Conservation (phyloP, 2,113 vertebrate species). For the Vireo altiloquus region DNA sequence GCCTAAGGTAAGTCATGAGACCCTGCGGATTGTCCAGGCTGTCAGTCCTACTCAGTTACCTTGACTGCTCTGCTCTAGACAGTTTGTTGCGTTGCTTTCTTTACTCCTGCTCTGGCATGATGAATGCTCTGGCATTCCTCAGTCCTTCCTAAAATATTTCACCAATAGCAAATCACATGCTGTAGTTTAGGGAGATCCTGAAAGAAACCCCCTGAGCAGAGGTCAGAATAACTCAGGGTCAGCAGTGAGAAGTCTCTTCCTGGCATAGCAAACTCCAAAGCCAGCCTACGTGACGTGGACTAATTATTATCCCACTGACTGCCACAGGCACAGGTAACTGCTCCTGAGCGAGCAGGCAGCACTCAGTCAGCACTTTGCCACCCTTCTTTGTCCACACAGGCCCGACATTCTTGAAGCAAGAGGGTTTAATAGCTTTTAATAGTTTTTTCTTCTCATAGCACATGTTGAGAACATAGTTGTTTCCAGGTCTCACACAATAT, state of each 20-base stretch:
- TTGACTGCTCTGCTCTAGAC: background rate
- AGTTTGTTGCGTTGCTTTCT: background rate
- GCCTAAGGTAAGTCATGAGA: background rate
- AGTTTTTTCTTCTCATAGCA: background rate
- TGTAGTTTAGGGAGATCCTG: background rate
- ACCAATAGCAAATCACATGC: background rate
- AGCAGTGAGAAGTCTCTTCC: background rate
- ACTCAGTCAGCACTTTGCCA: background rate
- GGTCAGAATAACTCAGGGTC: background rate
- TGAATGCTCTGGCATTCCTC: background rate
- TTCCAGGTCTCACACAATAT: background rate
- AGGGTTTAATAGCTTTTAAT: background rate
- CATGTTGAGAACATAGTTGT: background rate
- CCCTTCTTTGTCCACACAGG: background rate
- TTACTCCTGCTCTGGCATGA: background rate
- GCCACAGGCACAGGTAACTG: background rate
- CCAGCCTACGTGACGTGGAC: rapidly evolving
- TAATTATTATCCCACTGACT: background rate
- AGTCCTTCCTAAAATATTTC: background rate
- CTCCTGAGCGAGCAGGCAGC: background rate
- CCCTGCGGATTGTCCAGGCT: background rate
- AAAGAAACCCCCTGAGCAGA: background rate
- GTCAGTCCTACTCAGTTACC: background rate
- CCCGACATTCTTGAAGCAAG: background rate
- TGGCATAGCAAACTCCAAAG: background rate